These are phyloP conservation scores for Colostygia pectinataria DNA, from an alignment of 2,888 invertebrate genomes.

Conservation along the genomic window DNA sequence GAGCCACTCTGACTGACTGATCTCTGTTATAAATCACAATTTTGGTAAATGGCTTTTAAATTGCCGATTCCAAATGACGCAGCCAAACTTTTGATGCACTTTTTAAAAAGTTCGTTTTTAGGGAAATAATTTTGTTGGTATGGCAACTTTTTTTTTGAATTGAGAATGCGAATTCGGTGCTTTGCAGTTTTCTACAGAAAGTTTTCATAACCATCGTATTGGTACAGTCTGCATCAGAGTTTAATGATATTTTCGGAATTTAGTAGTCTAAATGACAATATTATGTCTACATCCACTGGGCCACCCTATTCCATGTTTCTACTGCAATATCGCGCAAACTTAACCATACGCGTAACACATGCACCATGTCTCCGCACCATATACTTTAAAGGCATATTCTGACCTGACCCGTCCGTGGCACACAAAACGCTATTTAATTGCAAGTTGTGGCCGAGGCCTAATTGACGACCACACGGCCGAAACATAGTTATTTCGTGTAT, in stretches of 20 bases:
- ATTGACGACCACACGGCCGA: conserved; percentile 12
- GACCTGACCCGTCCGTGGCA: conserved; percentile 2
- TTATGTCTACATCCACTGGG: too few species aligned
- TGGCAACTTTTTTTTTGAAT: conserved; percentile 20
- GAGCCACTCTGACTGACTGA: conserved; percentile 23
- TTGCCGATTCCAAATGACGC: conserved; percentile 26
- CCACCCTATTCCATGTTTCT: too few species aligned
- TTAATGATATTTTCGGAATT: too few species aligned
- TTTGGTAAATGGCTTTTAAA: conserved; percentile 30
- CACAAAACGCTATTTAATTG: conserved; percentile 31
- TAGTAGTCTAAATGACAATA: too few species aligned
- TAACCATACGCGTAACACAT: too few species aligned
- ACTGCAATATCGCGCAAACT: too few species aligned
- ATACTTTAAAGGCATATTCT: background rate
- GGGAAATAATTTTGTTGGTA: conserved; percentile 9
- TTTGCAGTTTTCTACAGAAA: background rate
- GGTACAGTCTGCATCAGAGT: too few species aligned
- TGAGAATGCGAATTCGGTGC: conserved; percentile 8
- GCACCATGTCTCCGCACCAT: too few species aligned
- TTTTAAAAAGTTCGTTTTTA: conserved; percentile 19
- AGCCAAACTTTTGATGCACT: conserved; percentile 24
- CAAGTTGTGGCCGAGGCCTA: conserved; percentile 18
- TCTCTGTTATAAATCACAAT: conserved; percentile 27
- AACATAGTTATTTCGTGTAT: conserved; percentile 22
- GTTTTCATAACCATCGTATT: too few species aligned